Evolutionary conservation across 2,888 invertebrate species (phyloP).

Genomic region (Dromius quadrimaculatus): DNA sequence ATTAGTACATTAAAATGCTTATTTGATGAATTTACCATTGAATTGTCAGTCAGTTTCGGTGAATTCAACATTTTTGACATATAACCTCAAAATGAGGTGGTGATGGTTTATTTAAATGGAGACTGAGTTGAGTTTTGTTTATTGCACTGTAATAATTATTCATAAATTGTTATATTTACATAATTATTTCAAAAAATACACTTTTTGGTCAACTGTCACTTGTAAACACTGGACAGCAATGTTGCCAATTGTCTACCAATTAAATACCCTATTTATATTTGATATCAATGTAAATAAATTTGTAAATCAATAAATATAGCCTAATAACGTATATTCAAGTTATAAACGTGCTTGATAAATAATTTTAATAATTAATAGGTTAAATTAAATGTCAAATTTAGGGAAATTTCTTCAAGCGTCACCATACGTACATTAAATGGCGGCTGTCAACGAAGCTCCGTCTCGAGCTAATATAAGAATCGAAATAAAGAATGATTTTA

Average conservation of each 20-base stretch:
- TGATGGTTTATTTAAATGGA: neutral
- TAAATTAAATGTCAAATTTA: neutral
- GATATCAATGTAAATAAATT: neutral
- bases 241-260: too few relatives aligned
- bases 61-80: slow-evolving; percentile 22
- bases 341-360: too few relatives aligned
- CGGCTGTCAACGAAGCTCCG: slow-evolving; percentile 51
- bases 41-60: slow-evolving; percentile 43
- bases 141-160: neutral
- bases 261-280: too few relatives aligned
- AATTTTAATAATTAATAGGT: too few relatives aligned
- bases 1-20: neutral
- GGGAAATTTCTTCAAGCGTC: neutral
- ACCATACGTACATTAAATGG: too few relatives aligned
- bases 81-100: neutral
- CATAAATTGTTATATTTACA: neutral
- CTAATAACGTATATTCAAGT: too few relatives aligned
- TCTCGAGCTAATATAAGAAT: slow-evolving; percentile 65
- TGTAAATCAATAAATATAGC: neutral
- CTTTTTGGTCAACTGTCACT: too few relatives aligned
- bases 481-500: slow-evolving; percentile 66
- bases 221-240: too few relatives aligned
- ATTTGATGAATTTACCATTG: slow-evolving; percentile 18
- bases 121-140: neutral
- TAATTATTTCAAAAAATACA: neutral